Base-by-base conservation (phyloP, 2,888 invertebrate genomes). In the Cryptophagus acutangulus region DNA sequence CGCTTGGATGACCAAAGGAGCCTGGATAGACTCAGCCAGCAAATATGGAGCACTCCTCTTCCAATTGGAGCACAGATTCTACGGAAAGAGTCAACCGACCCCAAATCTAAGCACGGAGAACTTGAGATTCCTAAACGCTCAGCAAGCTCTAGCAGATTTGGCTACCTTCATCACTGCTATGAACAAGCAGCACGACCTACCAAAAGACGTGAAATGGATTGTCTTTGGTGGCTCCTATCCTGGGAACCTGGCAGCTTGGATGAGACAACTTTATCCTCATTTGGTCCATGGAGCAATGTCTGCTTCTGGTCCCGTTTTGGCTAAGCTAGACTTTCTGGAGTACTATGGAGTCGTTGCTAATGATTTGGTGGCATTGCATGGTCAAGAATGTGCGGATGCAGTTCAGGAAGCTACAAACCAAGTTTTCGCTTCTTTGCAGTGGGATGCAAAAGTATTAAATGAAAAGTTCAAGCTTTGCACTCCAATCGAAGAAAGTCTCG, bases 211-310 rank as follows among this genome's bases (percentile, higher is more conserved):
- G 18, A 87, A 85, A 64, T 92, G 92, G 89, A 81, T 95, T 48
- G 82, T 82, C 1, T 93, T 94, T 65, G 95, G 95, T 9, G 94
- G 94, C 1, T 92, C 92, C 0, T 94, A 94, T 65, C 85, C 93
- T 1, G 94, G 93, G 1, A 86, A 89, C 0, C 68, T 95, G 53
- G 87, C 92, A 2, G 93, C 92, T 3, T 95, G 94, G 94, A 62
- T 82, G 39, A 71, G 92, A 24, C 70, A 81, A 36, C 91, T 91
- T 65, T 93, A 89, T 70, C 91, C 94, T 0, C 82, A 87, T 67
- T 72, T 92, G 10, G 80, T 92, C 2, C 73, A 83, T 62, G 92
- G 83, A 1, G 80, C 92, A 6, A 80, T 94, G 28, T 90, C 92
- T 6, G 79, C 88, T 0, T 91, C 91, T 72, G 93, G 89, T 0